Conservation (phyloP, 2,797 vertebrate genomes). For the Brachyalestes nurse region DNA sequence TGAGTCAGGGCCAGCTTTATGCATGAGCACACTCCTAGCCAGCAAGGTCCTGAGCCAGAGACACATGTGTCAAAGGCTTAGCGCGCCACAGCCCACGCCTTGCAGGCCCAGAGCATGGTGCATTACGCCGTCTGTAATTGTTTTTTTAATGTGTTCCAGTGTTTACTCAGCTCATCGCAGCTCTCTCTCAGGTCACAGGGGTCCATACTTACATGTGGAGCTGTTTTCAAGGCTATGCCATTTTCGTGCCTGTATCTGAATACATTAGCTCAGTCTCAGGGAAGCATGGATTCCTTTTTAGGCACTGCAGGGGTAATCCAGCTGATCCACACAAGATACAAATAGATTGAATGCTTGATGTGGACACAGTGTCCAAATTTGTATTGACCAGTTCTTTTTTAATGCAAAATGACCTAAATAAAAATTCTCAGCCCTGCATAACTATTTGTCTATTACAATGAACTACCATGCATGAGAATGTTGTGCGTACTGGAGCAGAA, state of each 20-base stretch:
- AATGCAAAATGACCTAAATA: too few relatives aligned
- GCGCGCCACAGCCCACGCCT: slow-evolving; percentile 64
- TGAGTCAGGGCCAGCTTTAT: slow-evolving; percentile 64
- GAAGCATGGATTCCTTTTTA: neutral
- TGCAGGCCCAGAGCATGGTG: slow-evolving; percentile 47
- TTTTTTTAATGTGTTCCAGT: slow-evolving; percentile 41
- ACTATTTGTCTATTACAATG: neutral
- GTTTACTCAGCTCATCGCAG: slow-evolving; percentile 32
- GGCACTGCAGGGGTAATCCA: neutral
- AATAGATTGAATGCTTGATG: neutral
- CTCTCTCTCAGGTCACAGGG: neutral
- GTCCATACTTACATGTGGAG: slow-evolving; percentile 5
- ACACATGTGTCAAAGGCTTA: slow-evolving; percentile 69
- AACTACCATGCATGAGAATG: neutral
- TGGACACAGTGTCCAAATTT: neutral
- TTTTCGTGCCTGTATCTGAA: slow-evolving; percentile 7
- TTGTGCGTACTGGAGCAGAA: slow-evolving; percentile 12
- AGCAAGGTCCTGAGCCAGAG: slow-evolving; percentile 65
- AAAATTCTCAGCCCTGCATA: neutral
- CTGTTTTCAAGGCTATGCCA: slow-evolving; percentile 12
- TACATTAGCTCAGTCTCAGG: slow-evolving; percentile 18
- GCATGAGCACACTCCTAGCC: slow-evolving; percentile 68
- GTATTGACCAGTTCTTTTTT: neutral
- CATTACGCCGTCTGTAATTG: slow-evolving; percentile 43
- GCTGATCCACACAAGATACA: neutral